Conservation (phyloP, 92 coral and sea anemone genomes). For the Hydrozoanthus gracilis region DNA sequence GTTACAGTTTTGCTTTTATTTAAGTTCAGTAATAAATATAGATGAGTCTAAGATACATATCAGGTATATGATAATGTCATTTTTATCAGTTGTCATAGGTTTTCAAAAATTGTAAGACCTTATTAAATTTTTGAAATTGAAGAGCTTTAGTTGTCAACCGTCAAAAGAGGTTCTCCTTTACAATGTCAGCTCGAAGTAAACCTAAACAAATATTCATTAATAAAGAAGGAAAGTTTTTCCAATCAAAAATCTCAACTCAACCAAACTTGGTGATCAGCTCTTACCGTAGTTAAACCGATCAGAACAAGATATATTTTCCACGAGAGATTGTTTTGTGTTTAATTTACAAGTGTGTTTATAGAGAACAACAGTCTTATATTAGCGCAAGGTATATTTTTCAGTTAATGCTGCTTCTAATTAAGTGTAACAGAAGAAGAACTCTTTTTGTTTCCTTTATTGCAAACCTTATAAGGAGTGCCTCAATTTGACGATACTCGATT, state of each 20-base stretch:
- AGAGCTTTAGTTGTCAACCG: neutral
- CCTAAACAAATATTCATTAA: slow-evolving; percentile 8
- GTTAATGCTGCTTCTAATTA: no score
- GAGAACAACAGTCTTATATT: neutral
- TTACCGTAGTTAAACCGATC: neutral
- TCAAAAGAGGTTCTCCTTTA: neutral
- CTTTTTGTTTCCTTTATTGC: no score
- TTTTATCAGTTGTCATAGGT: neutral
- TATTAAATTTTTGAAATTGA: neutral
- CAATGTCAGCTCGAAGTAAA: slow-evolving; percentile 18
- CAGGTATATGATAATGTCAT: no score
- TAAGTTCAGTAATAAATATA: no score
- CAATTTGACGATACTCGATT: no score
- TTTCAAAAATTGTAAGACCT: neutral
- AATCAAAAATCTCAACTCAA: neutral
- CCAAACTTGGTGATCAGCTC: neutral
- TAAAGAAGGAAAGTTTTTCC: neutral
- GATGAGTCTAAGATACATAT: no score
- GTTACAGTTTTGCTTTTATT: no score
- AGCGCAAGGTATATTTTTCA: no score
- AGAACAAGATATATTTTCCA: neutral
- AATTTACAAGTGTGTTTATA: neutral
- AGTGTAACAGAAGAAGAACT: no score
- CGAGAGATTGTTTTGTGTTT: neutral
- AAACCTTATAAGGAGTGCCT: no score